Evolutionary conservation across 2,888 invertebrate genomes (phyloP), one percentile per base, ranked within the genome.

Genomic region (Drosophila colorata): DNA sequence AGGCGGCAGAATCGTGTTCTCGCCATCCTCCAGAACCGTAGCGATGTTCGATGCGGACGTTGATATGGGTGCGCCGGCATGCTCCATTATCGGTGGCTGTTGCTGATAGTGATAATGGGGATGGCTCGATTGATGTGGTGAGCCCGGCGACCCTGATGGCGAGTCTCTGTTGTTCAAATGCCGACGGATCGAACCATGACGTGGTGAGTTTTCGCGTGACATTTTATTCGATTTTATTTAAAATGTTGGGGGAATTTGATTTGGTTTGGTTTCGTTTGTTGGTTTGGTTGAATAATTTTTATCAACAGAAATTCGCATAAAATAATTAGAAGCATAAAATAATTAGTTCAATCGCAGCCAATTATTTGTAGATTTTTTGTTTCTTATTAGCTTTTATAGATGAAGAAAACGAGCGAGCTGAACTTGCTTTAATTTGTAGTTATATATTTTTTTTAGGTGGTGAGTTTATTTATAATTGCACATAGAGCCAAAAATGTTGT

Each of bases 201-300:
- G 92, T 69, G 91, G 92, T 58, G 92, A 92, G 69, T 91, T 92
- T 90, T 91, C 92, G 73, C 91, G 92, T 74, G 91, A 92, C 91
- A 92, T 90, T 69, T 46, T 4, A 4, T 67, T 69, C 58, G 64
- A 18, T 33, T 49, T 58, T 58, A 56, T 66, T 55, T 9, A 0
- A 16, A 16, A 38, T 44, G 13, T 33, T 11, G 11, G 33, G 13
- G 33, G 33, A 13, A 33, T 58, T 58, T 37, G 28, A 23, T 72
- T 57, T 56, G 11, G 56, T 56, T 61, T 11, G 20, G 18, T 9
- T 55, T 64, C n/a, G 46, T 68, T 53, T 59, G n/a, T 28, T 28
- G 37, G 33, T 55, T 38, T 44, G 4, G 16, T 69, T 82, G 52
- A 25, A 46, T 57, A 44, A 60, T 38, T 66, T 56, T 51, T 70